Conservation (phyloP, 2,888 invertebrate species). For the Pycnomerus fuliginosus region DNA sequence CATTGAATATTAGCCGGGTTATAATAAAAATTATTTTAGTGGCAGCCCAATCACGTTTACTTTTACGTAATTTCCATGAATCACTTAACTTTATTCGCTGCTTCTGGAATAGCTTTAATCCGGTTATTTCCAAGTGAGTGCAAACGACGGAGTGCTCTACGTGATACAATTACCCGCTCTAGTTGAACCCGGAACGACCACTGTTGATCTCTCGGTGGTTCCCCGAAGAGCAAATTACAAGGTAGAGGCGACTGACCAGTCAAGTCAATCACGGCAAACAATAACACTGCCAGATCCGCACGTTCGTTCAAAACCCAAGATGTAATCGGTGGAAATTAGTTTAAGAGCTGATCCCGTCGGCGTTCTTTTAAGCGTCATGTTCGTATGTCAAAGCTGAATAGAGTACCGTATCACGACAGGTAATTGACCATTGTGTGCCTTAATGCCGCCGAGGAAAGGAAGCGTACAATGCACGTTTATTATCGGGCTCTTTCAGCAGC, state of each 20-base stretch:
- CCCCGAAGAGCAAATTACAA: slow-evolving; percentile 2
- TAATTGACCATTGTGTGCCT: slow-evolving; percentile 50
- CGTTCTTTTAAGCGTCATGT: slow-evolving; percentile 29
- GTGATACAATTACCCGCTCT: slow-evolving; percentile 6
- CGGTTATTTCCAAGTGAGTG: slow-evolving; percentile 15
- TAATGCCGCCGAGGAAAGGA: slow-evolving; percentile 46
- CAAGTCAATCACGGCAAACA: slow-evolving; percentile 25
- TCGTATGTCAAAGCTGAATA: slow-evolving; percentile 30
- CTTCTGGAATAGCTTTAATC: slow-evolving; percentile 16
- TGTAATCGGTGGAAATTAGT: slow-evolving; percentile 30
- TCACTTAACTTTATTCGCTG: slow-evolving; percentile 17
- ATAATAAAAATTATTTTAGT: slow-evolving; percentile 31
- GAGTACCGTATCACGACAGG: slow-evolving; percentile 46
- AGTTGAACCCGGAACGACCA: too few species aligned
- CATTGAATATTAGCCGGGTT: slow-evolving; percentile 53
- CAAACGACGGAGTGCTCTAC: slow-evolving; percentile 8
- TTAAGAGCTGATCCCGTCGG: slow-evolving; percentile 28
- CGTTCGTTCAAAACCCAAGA: slow-evolving; percentile 21
- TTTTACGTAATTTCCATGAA: slow-evolving; percentile 7
- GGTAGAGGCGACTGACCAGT: slow-evolving; percentile 13
- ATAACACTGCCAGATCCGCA: slow-evolving; percentile 22
- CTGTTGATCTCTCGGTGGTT: too few species aligned
- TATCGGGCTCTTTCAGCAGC: slow-evolving; percentile 48
- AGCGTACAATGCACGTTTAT: slow-evolving; percentile 49
- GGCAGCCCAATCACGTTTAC: slow-evolving; percentile 7